These are phyloP conservation scores for Hydrophis major DNA, from an alignment of 2,797 vertebrate genomes.

Conservation along the genomic window DNA sequence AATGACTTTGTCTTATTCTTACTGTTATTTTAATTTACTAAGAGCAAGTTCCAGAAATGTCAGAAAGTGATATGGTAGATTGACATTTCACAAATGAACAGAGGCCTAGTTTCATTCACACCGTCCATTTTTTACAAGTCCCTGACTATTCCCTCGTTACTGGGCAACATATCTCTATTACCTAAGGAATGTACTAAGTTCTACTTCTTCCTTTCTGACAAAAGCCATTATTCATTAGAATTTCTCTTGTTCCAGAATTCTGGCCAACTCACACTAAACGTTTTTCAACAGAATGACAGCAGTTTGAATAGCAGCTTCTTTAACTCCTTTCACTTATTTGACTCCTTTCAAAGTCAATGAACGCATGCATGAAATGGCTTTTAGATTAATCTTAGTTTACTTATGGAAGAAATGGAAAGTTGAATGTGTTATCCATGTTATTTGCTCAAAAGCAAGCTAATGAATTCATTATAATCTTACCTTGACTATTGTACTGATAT, in stretches of 20 bases:
- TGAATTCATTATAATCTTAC: not conserved
- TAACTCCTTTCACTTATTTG: not conserved
- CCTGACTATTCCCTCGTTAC: constrained; percentile 18
- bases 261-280: not conserved
- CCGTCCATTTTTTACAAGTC: not conserved
- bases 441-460: not conserved
- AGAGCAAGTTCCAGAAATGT: not conserved
- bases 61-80: not conserved
- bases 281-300: constrained; percentile 2
- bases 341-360: not conserved
- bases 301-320: not conserved
- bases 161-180: not conserved
- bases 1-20: not conserved
- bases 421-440: not conserved
- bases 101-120: not conserved
- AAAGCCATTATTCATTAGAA: not conserved
- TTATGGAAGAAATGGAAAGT: not conserved
- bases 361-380: not conserved
- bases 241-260: not conserved
- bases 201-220: not conserved
- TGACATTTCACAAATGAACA: not conserved
- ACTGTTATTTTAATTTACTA: not conserved
- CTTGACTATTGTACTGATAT: not conserved
- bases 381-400: not conserved
- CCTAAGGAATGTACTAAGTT: constrained; percentile 12